Base-by-base conservation (phyloP, 2,797 vertebrate genomes). In the Sandelia bainsii region DNA sequence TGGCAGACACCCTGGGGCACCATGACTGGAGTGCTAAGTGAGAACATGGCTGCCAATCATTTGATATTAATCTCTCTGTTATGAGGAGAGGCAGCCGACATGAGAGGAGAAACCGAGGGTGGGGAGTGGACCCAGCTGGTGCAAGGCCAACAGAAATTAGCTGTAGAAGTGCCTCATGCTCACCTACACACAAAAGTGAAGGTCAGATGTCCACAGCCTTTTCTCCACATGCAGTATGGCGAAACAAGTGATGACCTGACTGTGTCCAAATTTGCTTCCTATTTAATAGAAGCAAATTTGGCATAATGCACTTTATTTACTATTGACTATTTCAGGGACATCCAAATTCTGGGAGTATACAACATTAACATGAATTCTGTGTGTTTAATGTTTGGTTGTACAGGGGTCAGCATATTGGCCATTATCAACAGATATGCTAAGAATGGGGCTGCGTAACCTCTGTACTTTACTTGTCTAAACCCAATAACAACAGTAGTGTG, bases 1-100 rank as follows among this genome's bases (percentile, higher is more conserved):
- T 70, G 66, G 67, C 78, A 65, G 74, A 83, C 72, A 76, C 87
- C 89, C 89, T 32, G 59, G 78, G 84, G 87, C 84, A 52, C 62
- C 52, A 83, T 79, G 86, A 84, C 80, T 72, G 71, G 70, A 83
- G 83, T 65, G 77, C 72, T 87, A 75, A 84, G 82, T 76, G 88
- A 72, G 81, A 85, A 88, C 72, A 81, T 51, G 79, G 78, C 81
- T 83, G 88, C 89, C 90, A 91, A 90, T 90, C 84, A 87, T 65
- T 83, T 75, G 80, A 58, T 75, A 89, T 89, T 83, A 85, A 92
- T 90, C 88, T 83, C 54, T 53, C 60, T 63, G 61, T 77, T 82
- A 89, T 87, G 73, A 68, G 39, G 63, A 64, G 69, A 76, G 75
- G 78, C 54, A 32, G 77, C 51, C n/a, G 42, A 71, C 48, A 46